These are phyloP conservation scores for Mus musculus DNA, from an alignment of 2,113 vertebrate genomes.

Conservation along the genomic window GRCm39 chr8:78948501-78949000, in stretches of 20 bases:
- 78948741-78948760: background rate
- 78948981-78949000: background rate
- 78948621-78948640: background rate
- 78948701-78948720: background rate
- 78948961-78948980: background rate
- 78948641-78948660: background rate
- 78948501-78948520: constrained; percentile 5
- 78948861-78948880: background rate
- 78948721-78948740: background rate
- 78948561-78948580: background rate
- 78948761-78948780: constrained; percentile 13
- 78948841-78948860: constrained; percentile 27
- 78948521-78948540: background rate
- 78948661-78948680: background rate
- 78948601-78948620: background rate
- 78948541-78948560: background rate
- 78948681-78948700: background rate
- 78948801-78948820: constrained; percentile 51
- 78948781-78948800: constrained; percentile 41
- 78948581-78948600: background rate
- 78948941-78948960: constrained; percentile 40
- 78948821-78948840: background rate
- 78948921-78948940: constrained; percentile 7
- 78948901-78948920: constrained; percentile 45
- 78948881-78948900: constrained; percentile 53